A percentile compares a stretch with the other conserved stretches of the same genome.
phyloP scores from a whole-genome alignment of 1,140 invertebrate genomes.

The Hyposmocoma kahamanoa region DNA sequence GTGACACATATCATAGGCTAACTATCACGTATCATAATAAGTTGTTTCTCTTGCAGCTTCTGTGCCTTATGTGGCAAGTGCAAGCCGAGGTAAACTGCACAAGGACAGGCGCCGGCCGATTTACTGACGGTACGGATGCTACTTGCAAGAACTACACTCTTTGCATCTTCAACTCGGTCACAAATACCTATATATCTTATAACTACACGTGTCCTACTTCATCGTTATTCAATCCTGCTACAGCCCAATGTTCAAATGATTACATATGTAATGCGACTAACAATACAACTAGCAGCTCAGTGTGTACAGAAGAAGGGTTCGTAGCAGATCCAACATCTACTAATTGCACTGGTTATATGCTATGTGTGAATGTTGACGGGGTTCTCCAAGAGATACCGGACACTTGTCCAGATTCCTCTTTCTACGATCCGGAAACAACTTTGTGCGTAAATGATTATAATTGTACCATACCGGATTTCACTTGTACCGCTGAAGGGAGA shows the following conservation, averaged over 20 bases:
- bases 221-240: constrained; percentile 32
- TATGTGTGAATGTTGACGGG: constrained; percentile 31
- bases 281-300: constrained; percentile 15
- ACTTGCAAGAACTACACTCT: constrained; percentile 42
- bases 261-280: constrained; percentile 28
- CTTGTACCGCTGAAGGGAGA: constrained; percentile 32
- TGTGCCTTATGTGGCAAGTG: constrained; percentile 29
- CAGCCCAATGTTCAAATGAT: constrained; percentile 22
- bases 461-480: constrained; percentile 22
- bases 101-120: constrained; percentile 25
- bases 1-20: background rate
- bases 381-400: constrained; percentile 22
- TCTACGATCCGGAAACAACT: constrained; percentile 37
- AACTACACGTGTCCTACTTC: constrained; percentile 47
- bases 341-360: constrained; percentile 36
- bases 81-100: constrained; percentile 35
- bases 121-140: constrained; percentile 30
- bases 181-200: constrained; percentile 23
- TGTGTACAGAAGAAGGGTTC: constrained; percentile 36
- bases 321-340: constrained; percentile 28
- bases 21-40: background rate
- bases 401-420: constrained; percentile 26
- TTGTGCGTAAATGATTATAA: constrained; percentile 35
- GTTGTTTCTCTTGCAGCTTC: constrained; percentile 16
- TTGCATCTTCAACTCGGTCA: constrained; percentile 28